Base-by-base conservation (phyloP, 2,888 invertebrate genomes). In the Galerucella nymphaeae region DNA sequence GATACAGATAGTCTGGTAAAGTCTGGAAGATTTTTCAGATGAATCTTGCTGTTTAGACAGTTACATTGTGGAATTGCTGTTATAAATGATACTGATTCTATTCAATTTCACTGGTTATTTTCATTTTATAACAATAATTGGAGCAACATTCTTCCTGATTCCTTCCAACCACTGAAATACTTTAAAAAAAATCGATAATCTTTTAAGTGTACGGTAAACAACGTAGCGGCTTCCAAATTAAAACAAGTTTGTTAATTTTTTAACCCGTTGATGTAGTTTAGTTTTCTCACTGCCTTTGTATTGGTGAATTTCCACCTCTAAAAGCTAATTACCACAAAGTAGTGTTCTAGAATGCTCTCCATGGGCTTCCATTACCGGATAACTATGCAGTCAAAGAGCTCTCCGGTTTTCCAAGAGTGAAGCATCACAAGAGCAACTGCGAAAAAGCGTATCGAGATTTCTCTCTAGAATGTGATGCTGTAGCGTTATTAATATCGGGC, bases 291-390 rank as follows among this genome's bases (percentile, higher is more conserved):
- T 78, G 64, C 72, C 72, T 76, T 78, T 78, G 75, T 77, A 64
- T 67, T 62, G 72, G 71, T 73, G 70, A 78, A 75, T 76, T 76
- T 66, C 71, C 73, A 71, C 70, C 73, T 65, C 71, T 73, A 77
- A 77, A 79, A 77, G 79, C 75, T 77, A 80, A 80, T 80, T 80
- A 78, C 76, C 68, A 53, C 70, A 75, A 75, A 79, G 80, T 77
- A 78, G 73, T 77, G 74, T 76, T 73, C 72, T 70, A 73, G 70
- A 66, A 72, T 71, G 74, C 76, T 76, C 76, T 66, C 53, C 61
- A 68, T 72, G 75, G 72, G 73, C 61, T 68, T 66, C 38, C 66
- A 53, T 53, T 63, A 45, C 69, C 45, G 63, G 64, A 73, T 73
- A 75, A 74, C 70, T 75, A 70, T 53, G 23, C 73, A 75, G 73